Percentiles rank a stretch among this genome's conserved stretches.
phyloP scores from a whole-genome alignment of 2,113 vertebrate genomes.

The Cnemophilus loriae region DNA sequence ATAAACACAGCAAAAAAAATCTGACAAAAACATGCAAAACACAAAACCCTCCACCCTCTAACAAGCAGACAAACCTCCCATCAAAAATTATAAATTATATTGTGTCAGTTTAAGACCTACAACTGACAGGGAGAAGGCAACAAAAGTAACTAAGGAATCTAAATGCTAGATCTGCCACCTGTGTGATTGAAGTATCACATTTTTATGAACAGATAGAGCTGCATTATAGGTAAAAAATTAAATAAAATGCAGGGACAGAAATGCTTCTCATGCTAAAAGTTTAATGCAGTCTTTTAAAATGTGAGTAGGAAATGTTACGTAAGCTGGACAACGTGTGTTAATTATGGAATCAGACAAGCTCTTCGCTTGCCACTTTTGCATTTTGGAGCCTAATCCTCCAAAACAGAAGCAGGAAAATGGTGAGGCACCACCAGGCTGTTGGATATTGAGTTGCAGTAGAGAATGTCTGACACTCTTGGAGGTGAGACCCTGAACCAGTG shows the following conservation, averaged over 20 bases:
- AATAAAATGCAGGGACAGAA: background rate
- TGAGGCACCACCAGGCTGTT: background rate
- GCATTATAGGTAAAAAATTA: background rate
- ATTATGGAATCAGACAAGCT: background rate
- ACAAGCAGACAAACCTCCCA: background rate
- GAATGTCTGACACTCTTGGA: background rate
- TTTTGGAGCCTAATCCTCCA: background rate
- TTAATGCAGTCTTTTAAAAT: background rate
- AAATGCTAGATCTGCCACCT: background rate
- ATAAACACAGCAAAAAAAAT: rapidly evolving
- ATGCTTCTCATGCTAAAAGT: background rate
- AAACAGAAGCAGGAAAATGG: background rate
- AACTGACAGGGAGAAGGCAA: background rate
- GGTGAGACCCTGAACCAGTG: background rate
- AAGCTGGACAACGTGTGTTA: background rate
- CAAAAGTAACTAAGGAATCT: background rate
- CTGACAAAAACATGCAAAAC: too few species aligned
- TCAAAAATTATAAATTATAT: background rate
- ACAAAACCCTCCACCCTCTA: rapidly evolving
- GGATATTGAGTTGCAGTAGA: background rate
- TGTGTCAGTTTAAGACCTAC: background rate
- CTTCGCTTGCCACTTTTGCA: background rate
- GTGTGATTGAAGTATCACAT: background rate
- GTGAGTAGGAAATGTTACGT: background rate
- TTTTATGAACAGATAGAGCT: background rate